These are phyloP conservation scores for Lithophane leautieri DNA, from an alignment of 2,888 invertebrate genomes.

Conservation along the genomic window DNA sequence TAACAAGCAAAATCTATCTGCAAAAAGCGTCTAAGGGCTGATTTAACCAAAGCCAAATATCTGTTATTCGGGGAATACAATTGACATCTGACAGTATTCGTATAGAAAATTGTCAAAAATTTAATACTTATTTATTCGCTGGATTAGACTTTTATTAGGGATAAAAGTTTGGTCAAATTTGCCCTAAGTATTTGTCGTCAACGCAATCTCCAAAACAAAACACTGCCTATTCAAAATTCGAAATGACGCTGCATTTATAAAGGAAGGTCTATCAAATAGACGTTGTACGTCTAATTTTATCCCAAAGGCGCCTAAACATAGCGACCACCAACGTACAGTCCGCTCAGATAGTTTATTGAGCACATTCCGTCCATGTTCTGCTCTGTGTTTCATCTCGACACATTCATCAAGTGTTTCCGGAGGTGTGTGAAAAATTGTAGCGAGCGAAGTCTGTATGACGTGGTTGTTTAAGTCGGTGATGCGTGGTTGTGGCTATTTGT, in stretches of 20 bases:
- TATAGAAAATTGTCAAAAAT: too few species aligned
- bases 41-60: too few species aligned
- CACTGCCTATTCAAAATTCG: slow-evolving; percentile 8
- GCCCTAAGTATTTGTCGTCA: slow-evolving; percentile 15
- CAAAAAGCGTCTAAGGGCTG: not conserved
- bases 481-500: slow-evolving; percentile 27
- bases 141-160: too few species aligned
- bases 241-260: slow-evolving; percentile 21
- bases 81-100: too few species aligned
- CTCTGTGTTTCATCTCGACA: slow-evolving; percentile 56
- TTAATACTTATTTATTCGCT: too few species aligned
- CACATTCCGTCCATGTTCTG: slow-evolving; percentile 55
- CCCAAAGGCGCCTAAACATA: slow-evolving; percentile 62
- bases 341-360: slow-evolving; percentile 56
- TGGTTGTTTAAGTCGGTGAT: slow-evolving; percentile 14
- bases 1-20: not conserved
- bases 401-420: slow-evolving; percentile 60
- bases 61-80: too few species aligned
- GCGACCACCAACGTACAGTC: slow-evolving; percentile 44
- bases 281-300: slow-evolving; percentile 49
- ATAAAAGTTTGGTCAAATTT: too few species aligned
- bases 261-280: slow-evolving; percentile 46
- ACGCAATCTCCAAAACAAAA: slow-evolving; percentile 41
- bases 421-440: slow-evolving; percentile 54
- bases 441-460: slow-evolving; percentile 22